Evolutionary conservation across 2,888 invertebrate genomes (phyloP).

Genomic region (Hedychridium roseum): DNA sequence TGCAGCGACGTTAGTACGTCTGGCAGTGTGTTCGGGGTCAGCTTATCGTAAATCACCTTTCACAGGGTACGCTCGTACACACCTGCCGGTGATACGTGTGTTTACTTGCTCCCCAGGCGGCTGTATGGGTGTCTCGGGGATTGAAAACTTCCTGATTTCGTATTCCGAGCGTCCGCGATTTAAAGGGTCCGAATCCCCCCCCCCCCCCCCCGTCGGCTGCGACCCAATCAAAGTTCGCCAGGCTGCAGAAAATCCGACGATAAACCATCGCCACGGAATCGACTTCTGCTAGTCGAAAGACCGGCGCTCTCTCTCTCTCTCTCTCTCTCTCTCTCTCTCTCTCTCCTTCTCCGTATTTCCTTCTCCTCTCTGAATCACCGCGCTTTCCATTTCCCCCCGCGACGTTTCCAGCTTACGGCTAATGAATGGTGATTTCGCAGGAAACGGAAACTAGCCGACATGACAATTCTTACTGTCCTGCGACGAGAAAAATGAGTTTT

Average conservation of each 20-base stretch:
- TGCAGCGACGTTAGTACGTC: no score
- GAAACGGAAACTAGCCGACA: no score
- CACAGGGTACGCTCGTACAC: background rate
- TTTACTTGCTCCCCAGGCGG: no score
- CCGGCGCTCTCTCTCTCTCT: no score
- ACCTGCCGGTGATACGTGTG: background rate
- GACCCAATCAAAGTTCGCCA: conserved; percentile 45
- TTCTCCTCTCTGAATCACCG: no score
- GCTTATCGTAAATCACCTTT: conserved; percentile 13
- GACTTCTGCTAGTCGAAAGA: conserved; percentile 4
- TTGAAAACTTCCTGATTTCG: conserved; percentile 29
- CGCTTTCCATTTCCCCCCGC: no score
- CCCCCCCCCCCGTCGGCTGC: conserved; percentile 20
- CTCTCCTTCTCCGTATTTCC: no score
- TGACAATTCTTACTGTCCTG: no score
- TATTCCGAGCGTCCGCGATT: conserved; percentile 30
- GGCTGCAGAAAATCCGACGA: conserved; percentile 35
- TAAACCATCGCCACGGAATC: conserved; percentile 28
- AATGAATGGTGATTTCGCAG: no score
- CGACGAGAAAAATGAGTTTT: no score
- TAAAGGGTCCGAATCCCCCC: conserved; percentile 24
- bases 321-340: no score
- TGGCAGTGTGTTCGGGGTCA: background rate
- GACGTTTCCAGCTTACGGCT: no score
- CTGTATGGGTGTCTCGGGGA: conserved; percentile 2